Base-by-base conservation (phyloP, 2,888 invertebrate species). In the Cryptus viduatorius region DNA sequence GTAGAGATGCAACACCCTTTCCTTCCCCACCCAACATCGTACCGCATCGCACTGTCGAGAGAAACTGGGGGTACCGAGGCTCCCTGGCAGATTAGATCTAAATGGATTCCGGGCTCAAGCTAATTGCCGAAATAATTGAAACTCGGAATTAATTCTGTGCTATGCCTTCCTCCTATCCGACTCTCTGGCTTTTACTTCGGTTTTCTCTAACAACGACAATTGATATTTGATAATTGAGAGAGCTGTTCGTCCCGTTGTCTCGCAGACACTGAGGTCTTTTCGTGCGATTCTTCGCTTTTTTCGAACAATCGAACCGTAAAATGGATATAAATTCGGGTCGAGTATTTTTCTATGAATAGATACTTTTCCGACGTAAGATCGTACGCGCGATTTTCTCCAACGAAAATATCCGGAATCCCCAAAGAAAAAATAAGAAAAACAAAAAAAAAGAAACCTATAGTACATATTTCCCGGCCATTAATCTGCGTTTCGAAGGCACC, bases 71-170 rank as follows among this genome's bases (percentile, higher is more conserved):
- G 86, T 59, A 59, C 82, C 48, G 37, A 12, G 84, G 86, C 87
- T 82, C 88, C 83, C 90, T 80, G 87, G 80, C 87, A 87, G 90
- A 90, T 90, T 90, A 90, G 87, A 89, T 90, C 90, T 88, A 89
- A 91, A 89, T 90, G 87, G 89, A 89, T 88, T 89, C 83, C 86
- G 86, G 83, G 76, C 84, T 48, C 76, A 77, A 76, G 87, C 87
- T 90, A 90, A 89, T 91, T 90, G 89, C 86, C 87, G 88, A 89
- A 91, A 90, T 90, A 91, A 91, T 91, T 88, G 89, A 86, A 89
- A 90, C 87, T 87, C 86, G 77, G 81, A 90, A 89, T 88, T 89
- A 88, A 91, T 89, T 90, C 87, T 79, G 76, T 65, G 42, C 67
- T 72, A 44, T 48, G 48, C 48, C 53, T 56, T 69, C 14, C 37